These are phyloP conservation scores for Bursaphelenchus okinawaensis DNA, from an alignment of 2,888 invertebrate species.

Conservation along the genomic window DNA sequence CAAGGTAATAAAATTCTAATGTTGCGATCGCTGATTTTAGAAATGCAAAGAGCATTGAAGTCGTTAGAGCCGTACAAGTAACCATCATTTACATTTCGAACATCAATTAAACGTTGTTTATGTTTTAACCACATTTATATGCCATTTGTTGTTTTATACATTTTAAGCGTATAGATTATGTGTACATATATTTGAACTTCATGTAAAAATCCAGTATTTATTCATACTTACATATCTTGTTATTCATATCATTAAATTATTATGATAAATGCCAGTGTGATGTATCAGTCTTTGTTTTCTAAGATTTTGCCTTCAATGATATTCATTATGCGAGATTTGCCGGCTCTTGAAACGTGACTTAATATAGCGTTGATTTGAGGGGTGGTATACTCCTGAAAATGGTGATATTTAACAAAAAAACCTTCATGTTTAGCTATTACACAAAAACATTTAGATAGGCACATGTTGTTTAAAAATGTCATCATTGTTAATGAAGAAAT, in stretches of 20 bases:
- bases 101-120: too few relatives aligned
- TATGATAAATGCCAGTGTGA: too few relatives aligned
- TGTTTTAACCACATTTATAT: too few relatives aligned
- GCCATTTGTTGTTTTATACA: too few relatives aligned
- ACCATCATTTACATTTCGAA: too few relatives aligned
- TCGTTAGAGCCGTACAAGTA: slow-evolving; percentile 12
- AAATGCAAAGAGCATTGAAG: slow-evolving; percentile 18
- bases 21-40: slow-evolving; percentile 2
- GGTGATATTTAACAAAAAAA: slow-evolving; percentile 6
- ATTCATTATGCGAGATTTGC: slow-evolving; percentile 61
- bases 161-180: too few relatives aligned
- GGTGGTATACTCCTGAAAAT: slow-evolving; percentile 73
- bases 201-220: too few relatives aligned
- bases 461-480: too few relatives aligned
- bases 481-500: too few relatives aligned
- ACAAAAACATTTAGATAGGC: too few relatives aligned
- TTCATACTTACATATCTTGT: not conserved
- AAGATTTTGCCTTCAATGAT: slow-evolving; percentile 29
- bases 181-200: too few relatives aligned
- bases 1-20: slow-evolving; percentile 11
- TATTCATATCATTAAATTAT: not conserved
- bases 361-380: slow-evolving; percentile 80
- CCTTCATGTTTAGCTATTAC: too few relatives aligned
- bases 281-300: not conserved
- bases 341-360: slow-evolving; percentile 80